A percentile compares a stretch with the other conserved stretches of the same genome.
phyloP scores from a whole-genome alignment of 92 coral and sea anemone genomes.

The Montipora capitata region DNA sequence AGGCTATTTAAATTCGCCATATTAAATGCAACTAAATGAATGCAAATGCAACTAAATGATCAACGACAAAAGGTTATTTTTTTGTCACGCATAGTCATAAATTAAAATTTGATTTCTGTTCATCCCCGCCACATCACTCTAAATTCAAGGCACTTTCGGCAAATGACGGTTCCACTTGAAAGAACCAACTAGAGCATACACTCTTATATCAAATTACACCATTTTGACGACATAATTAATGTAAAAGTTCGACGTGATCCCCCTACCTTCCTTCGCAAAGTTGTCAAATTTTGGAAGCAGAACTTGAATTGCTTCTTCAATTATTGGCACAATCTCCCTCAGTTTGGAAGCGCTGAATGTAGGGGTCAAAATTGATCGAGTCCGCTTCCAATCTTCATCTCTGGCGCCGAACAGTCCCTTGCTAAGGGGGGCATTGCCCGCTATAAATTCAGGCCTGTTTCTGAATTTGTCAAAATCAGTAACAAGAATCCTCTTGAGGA shows the following conservation, averaged over 20 bases:
- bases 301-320: conserved; percentile 64
- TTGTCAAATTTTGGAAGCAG: conserved; percentile 70
- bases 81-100: too few species aligned
- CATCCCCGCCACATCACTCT: too few species aligned
- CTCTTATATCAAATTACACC: too few species aligned
- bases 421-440: conserved; percentile 67
- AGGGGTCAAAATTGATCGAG: conserved; percentile 84
- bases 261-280: conserved; percentile 73
- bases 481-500: conserved; percentile 76
- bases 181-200: too few species aligned
- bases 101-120: too few species aligned
- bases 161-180: too few species aligned
- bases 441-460: conserved; percentile 82
- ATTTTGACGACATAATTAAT: too few species aligned
- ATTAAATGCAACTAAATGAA: too few species aligned
- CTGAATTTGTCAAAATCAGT: conserved; percentile 86
- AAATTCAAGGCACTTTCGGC: too few species aligned
- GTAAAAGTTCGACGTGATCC: not conserved
- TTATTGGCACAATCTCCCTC: conserved; percentile 78
- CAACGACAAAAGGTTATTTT: too few species aligned
- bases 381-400: conserved; percentile 80
- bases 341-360: conserved; percentile 85
- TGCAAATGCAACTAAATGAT: too few species aligned
- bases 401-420: conserved; percentile 70
- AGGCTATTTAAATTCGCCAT: too few species aligned